Evolutionary conservation across 2,888 invertebrate species (phyloP).

Genomic region (Eristalinus aeneus): DNA sequence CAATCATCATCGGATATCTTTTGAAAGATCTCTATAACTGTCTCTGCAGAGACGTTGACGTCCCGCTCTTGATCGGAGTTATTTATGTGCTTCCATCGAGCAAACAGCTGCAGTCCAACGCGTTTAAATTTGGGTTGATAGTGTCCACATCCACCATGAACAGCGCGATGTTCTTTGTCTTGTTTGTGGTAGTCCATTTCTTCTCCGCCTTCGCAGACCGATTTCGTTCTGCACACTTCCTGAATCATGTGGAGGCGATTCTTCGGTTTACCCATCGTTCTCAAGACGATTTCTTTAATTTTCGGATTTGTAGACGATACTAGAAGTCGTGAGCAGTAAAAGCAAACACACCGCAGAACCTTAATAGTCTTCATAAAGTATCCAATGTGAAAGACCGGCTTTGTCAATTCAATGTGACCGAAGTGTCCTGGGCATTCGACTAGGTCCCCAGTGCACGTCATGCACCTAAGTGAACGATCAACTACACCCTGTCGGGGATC

Average conservation of each 20-base stretch:
- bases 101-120: constrained; percentile 92
- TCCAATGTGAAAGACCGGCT: constrained; percentile 98
- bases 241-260: constrained; percentile 92
- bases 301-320: constrained; percentile 90
- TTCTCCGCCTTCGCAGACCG: constrained; percentile 97
- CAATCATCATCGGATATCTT: constrained; percentile 96
- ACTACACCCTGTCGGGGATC: constrained; percentile 98
- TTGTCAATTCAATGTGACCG: constrained; percentile 96
- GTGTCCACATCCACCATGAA: constrained; percentile 89
- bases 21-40: constrained; percentile 96
- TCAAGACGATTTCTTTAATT: constrained; percentile 85
- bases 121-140: constrained; percentile 95
- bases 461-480: constrained; percentile 92
- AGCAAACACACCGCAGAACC: constrained; percentile 96
- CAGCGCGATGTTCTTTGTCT: not conserved
- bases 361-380: constrained; percentile 97
- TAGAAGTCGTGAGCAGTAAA: constrained; percentile 96
- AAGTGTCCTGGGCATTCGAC: constrained; percentile 98
- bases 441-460: constrained; percentile 96
- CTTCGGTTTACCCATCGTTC: constrained; percentile 95
- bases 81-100: constrained; percentile 98
- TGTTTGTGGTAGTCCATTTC: constrained; percentile 87
- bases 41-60: constrained; percentile 93
- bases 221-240: constrained; percentile 96
- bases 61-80: constrained; percentile 91